phyloP scores from a whole-genome alignment of 2,888 invertebrate species.

The Lasioglossum figueresi region DNA sequence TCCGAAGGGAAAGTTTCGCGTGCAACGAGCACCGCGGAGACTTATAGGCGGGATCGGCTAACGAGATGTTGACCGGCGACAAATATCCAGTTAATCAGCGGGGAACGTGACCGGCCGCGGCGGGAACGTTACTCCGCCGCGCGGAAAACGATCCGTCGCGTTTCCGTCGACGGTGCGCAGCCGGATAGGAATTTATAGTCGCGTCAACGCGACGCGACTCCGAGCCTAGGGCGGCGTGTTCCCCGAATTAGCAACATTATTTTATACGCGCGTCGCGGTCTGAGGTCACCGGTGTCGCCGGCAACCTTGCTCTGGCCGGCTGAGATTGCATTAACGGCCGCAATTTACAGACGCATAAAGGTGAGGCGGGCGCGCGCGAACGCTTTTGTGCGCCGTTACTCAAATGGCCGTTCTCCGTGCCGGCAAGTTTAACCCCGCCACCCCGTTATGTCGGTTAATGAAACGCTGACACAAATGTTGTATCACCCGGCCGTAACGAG shows the following conservation, averaged over 20 bases:
- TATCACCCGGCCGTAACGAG: constrained; percentile 44
- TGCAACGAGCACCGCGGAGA: constrained; percentile 4
- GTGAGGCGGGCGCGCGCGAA: background rate
- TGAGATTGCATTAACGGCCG: constrained; percentile 54
- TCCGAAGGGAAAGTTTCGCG: background rate
- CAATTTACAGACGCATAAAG: constrained; percentile 54
- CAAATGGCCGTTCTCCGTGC: constrained; percentile 36
- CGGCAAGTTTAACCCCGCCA: constrained; percentile 37
- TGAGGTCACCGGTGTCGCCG: constrained; percentile 21
- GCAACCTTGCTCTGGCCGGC: constrained; percentile 28
- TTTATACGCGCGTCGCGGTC: constrained; percentile 24
- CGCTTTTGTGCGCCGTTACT: constrained; percentile 31
- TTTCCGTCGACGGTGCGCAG: background rate
- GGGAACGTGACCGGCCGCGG: background rate
- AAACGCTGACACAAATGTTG: constrained; percentile 53
- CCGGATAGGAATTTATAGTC: constrained; percentile 31
- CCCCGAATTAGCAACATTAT: constrained; percentile 48
- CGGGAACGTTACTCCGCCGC: background rate
- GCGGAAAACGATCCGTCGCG: constrained; percentile 38
- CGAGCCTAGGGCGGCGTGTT: background rate
- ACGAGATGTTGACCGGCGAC: constrained; percentile 32
- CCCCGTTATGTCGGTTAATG: constrained; percentile 45
- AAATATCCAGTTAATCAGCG: constrained; percentile 47
- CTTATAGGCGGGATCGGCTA: constrained; percentile 11
- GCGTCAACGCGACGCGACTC: background rate